Conservation (phyloP, 2,797 vertebrate genomes). For the Masticophis lateralis region DNA sequence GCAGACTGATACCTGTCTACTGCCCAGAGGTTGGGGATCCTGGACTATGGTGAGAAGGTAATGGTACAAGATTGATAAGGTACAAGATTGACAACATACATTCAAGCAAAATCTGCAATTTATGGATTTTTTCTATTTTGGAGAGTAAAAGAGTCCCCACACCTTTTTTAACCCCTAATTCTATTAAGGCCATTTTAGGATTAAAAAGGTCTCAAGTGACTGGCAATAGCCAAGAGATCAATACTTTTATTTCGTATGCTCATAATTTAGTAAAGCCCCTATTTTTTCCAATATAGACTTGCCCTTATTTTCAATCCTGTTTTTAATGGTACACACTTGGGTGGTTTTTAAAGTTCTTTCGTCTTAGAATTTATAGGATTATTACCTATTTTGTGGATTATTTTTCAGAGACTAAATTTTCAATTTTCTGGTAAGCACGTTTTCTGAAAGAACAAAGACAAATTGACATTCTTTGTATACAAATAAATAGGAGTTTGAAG, state of each 20-base stretch:
- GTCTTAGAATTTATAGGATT: background rate
- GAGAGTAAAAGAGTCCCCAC: background rate
- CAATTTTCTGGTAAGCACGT: conserved; percentile 44
- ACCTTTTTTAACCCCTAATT: background rate
- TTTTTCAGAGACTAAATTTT: conserved; percentile 41
- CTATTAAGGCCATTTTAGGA: background rate
- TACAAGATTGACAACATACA: background rate
- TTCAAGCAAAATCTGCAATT: background rate
- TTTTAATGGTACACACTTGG: conserved; percentile 28
- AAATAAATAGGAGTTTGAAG: conserved; percentile 61
- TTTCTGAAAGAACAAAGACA: conserved; percentile 59
- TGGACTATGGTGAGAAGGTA: background rate
- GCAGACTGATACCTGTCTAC: background rate
- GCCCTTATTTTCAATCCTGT: background rate
- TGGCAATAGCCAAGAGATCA: background rate
- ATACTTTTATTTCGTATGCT: background rate
- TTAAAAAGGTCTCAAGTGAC: background rate
- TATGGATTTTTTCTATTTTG: background rate
- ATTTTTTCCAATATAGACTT: background rate
- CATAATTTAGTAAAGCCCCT: background rate
- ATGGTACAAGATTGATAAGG: background rate
- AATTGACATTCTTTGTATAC: conserved; percentile 45
- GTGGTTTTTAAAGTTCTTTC: background rate
- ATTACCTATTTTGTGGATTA: conserved; percentile 26
- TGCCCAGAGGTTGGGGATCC: too few relatives aligned